Base-by-base conservation (phyloP, 1,140 invertebrate genomes). In the Cydia splendana region DNA sequence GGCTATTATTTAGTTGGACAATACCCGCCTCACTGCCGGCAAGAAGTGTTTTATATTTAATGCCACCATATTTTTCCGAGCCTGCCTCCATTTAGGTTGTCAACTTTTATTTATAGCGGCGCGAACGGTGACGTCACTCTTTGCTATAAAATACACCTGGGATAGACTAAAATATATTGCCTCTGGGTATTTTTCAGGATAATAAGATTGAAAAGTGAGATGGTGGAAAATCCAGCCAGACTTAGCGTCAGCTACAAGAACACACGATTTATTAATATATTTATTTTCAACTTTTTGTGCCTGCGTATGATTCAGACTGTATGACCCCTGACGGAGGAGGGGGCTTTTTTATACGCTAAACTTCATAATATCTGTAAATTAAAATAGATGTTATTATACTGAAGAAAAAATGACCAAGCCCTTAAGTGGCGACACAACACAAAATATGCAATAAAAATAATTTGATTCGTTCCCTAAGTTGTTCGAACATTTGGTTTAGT, bases 41-140 rank as follows among this genome's bases (percentile, higher is more conserved):
- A 71, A 71, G 65, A 38, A 71, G 30, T 71, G 15, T 71, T 71
- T 38, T 71, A 71, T 42, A 71, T 42, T 71, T 71, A 71, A 71
- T 71, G 67, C 67, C 34, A 18, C 67, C 67, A 38, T 71, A 71
- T 71, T 71, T 71, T 71, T 71, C 45, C 67, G 10, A 18, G 30
- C 7, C 67, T 71, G 18, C 67, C 30, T 38, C 67, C 67, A 71
- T 71, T 71, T 45, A 71, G 67, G 67, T 71, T 71, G 67, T 71
- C 67, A 71, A 71, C 30, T 18, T 38, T 71, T 71, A 71, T 71
- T 71, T 71, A 71, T 42, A 12, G 67, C 67, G 67, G 67, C 30
- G 65, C 65, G 28, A 38, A 67, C 65, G 65, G 28, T 45, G 67
- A 71, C 34, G 67, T 71, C 67, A 71, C 34, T 30, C 2, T 42